Evolutionary conservation across 2,797 vertebrate genomes (phyloP).

Genomic region (Craterocephalus amniculus): DNA sequence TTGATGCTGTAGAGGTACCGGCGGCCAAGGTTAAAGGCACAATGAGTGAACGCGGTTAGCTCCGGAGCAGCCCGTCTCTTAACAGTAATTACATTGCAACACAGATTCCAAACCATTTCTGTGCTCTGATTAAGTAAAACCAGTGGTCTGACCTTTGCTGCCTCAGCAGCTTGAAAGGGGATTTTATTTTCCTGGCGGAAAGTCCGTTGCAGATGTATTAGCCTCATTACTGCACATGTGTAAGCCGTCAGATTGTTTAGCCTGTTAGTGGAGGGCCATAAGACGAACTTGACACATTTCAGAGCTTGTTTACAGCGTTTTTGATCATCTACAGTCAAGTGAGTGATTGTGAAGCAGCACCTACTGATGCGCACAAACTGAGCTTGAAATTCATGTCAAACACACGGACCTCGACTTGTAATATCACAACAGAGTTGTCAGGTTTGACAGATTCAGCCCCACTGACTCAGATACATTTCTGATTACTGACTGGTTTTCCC

Average conservation of each 20-base stretch:
- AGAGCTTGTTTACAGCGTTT: conserved; percentile 35
- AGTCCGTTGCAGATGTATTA: conserved; percentile 2
- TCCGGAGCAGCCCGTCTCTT: neutral
- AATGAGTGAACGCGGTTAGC: neutral
- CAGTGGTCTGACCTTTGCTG: neutral
- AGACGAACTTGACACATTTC: neutral
- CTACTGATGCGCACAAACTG: conserved; percentile 9
- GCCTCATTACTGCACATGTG: neutral
- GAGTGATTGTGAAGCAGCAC: neutral
- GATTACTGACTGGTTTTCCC: conserved; percentile 13
- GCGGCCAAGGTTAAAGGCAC: conserved; percentile 25
- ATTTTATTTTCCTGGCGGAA: neutral
- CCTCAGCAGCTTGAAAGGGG: neutral
- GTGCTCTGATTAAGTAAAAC: neutral
- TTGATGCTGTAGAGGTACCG: neutral
- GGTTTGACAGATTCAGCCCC: conserved; percentile 43
- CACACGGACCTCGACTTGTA: neutral
- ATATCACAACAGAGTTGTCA: conserved; percentile 40
- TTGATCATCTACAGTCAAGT: conserved; percentile 19
- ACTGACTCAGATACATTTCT: conserved; percentile 30
- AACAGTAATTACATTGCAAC: neutral
- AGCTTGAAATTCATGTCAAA: conserved; percentile 23
- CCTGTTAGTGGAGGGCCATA: neutral
- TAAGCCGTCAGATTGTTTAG: conserved; percentile 7
- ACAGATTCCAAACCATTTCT: neutral